A percentile compares a stretch with the other conserved stretches of the same genome.
These are phyloP conservation scores for Drosophila virilis DNA, from an alignment of 1,140 invertebrate genomes.

Conservation along the genomic window DNA sequence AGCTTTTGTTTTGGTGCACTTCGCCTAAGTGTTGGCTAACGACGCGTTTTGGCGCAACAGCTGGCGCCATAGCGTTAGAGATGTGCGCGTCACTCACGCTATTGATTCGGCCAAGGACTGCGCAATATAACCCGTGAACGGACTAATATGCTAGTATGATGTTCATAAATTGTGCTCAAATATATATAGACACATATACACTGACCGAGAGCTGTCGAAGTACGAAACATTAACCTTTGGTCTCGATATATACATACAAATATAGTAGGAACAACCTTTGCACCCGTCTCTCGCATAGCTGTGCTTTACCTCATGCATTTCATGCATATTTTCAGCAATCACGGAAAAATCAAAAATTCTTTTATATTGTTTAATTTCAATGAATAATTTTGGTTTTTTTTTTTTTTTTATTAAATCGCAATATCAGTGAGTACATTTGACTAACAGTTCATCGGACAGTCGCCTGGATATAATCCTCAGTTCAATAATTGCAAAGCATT, in stretches of 20 bases:
- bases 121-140: slow-evolving; percentile 4
- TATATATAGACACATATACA: not conserved
- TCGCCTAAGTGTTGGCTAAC: slow-evolving; percentile 33
- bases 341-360: not conserved
- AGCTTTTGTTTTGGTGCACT: slow-evolving; percentile 45
- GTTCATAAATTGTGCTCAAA: not conserved
- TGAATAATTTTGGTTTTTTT: slow-evolving; percentile 57
- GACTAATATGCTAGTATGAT: not conserved
- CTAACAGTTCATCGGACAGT: slow-evolving; percentile 67
- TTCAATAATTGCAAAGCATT: slow-evolving; percentile 61
- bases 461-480: slow-evolving; percentile 62
- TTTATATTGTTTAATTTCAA: slow-evolving; percentile 45
- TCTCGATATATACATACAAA: too few species aligned
- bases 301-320: not conserved
- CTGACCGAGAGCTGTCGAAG: not conserved
- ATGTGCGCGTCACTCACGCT: slow-evolving; percentile 14
- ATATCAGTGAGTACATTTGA: slow-evolving; percentile 79
- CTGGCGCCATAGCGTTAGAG: slow-evolving; percentile 23
- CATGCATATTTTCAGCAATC: not conserved
- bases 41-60: slow-evolving; percentile 14
- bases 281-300: not conserved
- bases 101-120: slow-evolving; percentile 12
- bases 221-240: not conserved
- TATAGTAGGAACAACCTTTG: not conserved
- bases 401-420: slow-evolving; percentile 72